Percentiles rank a stretch among this genome's conserved stretches.
Conservation (phyloP, 2,888 invertebrate species). For the Calameuta pallipes region DNA sequence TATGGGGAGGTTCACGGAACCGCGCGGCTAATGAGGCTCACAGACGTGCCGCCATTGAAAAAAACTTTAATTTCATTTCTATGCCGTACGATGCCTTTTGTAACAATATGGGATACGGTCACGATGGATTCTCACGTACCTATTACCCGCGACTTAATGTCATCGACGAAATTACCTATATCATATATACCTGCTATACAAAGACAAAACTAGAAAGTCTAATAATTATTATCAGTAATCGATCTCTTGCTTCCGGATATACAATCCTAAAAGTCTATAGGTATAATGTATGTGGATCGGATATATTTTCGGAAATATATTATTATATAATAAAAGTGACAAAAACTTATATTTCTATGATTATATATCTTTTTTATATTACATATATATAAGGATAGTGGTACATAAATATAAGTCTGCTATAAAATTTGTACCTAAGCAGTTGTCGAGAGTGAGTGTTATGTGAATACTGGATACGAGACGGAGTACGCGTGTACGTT, state of each 20-base stretch:
- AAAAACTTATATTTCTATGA: too few species aligned
- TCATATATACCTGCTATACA: not conserved
- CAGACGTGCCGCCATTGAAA: slow-evolving; percentile 31
- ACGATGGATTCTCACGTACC: not conserved
- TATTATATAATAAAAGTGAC: too few species aligned
- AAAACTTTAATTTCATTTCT: slow-evolving; percentile 20
- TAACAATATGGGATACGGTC: slow-evolving; percentile 10
- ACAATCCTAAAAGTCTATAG: not conserved
- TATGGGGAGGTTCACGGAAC: slow-evolving; percentile 23
- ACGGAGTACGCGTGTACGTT: not conserved
- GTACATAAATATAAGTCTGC: not conserved
- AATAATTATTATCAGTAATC: not conserved
- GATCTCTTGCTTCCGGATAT: not conserved
- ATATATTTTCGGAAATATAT: too few species aligned
- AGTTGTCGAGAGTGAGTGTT: not conserved
- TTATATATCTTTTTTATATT: too few species aligned
- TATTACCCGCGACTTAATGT: not conserved
- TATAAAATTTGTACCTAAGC: not conserved
- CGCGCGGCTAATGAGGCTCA: slow-evolving; percentile 29
- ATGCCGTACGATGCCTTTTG: slow-evolving; percentile 8
- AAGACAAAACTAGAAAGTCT: not conserved
- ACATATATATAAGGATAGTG: too few species aligned
- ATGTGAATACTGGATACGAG: not conserved
- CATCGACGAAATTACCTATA: not conserved
- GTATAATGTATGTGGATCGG: too few species aligned